Evolutionary conservation across 1,140 invertebrate species (phyloP).

Genomic region (Teleogryllus occipitalis): DNA sequence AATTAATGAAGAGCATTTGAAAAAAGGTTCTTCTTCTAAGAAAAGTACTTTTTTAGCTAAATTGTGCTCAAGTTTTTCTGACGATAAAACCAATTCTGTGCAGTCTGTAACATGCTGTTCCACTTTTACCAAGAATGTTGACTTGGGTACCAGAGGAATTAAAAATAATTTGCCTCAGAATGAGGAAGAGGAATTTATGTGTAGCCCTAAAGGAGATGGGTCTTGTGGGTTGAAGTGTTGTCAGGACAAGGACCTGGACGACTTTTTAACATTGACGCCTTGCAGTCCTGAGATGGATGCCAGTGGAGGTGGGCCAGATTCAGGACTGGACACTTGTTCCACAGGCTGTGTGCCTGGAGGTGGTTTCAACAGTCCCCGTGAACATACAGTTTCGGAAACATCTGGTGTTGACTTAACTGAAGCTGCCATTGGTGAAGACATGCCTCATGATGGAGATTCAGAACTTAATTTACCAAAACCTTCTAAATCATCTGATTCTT

Average conservation of each 20-base stretch:
- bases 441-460: conserved; percentile 54
- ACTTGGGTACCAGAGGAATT: not conserved
- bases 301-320: conserved; percentile 43
- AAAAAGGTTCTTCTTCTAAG: no score
- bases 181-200: conserved; percentile 14
- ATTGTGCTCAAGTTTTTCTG: no score
- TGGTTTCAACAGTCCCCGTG: conserved; percentile 36
- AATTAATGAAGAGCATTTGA: no score
- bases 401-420: conserved; percentile 38
- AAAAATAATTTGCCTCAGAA: not conserved
- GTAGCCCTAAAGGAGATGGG: not conserved
- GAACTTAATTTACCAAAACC: conserved; percentile 32
- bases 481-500: conserved; percentile 48
- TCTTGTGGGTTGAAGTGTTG: conserved; percentile 13
- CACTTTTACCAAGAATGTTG: not conserved
- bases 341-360: conserved; percentile 31
- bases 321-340: conserved; percentile 42
- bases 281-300: conserved; percentile 20
- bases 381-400: conserved; percentile 39
- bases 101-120: not conserved
- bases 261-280: conserved; percentile 1
- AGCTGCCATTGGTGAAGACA: conserved; percentile 48
- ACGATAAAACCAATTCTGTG: no score
- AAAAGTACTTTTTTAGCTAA: no score
- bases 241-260: not conserved